Conservation (phyloP, 2,888 invertebrate species). For the Scaptomyza polygonia region DNA sequence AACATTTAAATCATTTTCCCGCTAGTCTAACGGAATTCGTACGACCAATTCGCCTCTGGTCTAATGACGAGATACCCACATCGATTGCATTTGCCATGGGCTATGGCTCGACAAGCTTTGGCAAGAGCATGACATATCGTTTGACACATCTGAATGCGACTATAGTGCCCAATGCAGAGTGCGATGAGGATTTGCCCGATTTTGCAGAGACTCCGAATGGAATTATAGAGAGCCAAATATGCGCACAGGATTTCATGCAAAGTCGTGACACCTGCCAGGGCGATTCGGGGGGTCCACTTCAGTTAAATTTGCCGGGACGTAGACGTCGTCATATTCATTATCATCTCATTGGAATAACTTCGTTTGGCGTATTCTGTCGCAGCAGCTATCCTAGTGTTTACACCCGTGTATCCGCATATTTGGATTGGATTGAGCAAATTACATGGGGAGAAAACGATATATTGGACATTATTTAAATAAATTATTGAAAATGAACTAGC, state of each 20-base stretch:
- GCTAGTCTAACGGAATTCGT: constrained; percentile 79
- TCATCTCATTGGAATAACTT: constrained; percentile 83
- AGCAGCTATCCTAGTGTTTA: constrained; percentile 82
- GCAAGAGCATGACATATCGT: constrained; percentile 77
- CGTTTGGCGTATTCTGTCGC: constrained; percentile 81
- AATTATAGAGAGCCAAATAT: constrained; percentile 80
- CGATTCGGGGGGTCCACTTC: constrained; percentile 83
- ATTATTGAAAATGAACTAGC: background rate
- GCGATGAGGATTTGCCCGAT: constrained; percentile 69
- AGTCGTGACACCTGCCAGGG: constrained; percentile 83
- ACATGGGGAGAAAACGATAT: constrained; percentile 60
- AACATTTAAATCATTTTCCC: background rate
- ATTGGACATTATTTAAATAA: background rate
- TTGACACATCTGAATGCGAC: constrained; percentile 81
- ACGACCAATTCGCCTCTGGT: constrained; percentile 87
- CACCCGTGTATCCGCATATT: constrained; percentile 76
- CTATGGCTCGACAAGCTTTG: constrained; percentile 86
- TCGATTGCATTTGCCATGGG: constrained; percentile 86
- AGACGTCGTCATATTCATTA: constrained; percentile 67
- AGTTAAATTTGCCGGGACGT: constrained; percentile 75
- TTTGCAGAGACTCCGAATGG: constrained; percentile 71
- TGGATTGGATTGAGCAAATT: constrained; percentile 82
- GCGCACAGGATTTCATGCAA: constrained; percentile 78
- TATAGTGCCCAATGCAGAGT: constrained; percentile 78
- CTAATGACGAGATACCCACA: constrained; percentile 79